Evolutionary conservation across 2,113 vertebrate genomes (phyloP).

Genomic region (Rhea americana): DNA sequence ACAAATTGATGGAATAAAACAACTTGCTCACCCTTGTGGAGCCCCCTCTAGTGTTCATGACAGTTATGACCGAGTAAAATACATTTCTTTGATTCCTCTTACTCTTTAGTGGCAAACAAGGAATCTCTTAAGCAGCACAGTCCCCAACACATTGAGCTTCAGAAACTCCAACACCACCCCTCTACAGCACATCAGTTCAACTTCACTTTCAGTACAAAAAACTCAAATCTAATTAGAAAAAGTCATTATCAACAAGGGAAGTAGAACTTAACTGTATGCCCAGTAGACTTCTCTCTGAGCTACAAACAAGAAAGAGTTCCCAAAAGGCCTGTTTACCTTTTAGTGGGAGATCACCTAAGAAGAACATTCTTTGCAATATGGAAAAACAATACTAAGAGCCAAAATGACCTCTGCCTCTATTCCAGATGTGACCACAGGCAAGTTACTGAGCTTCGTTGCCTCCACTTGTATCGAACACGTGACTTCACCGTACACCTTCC

Average conservation of each 20-base stretch:
- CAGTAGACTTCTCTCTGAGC: background rate
- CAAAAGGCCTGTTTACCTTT: background rate
- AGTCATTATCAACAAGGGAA: background rate
- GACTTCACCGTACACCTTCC: rapidly evolving
- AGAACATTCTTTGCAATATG: background rate
- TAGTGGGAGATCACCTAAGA: background rate
- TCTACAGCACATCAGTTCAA: background rate
- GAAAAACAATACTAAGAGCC: background rate
- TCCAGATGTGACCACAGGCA: background rate
- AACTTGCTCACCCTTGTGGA: background rate
- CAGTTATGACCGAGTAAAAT: background rate
- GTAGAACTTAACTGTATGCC: background rate
- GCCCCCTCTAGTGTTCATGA: background rate
- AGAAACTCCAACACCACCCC: background rate
- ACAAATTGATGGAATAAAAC: background rate
- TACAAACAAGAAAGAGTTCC: background rate
- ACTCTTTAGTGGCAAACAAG: background rate
- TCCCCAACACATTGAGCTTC: background rate
- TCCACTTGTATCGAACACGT: background rate
- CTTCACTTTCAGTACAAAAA: background rate
- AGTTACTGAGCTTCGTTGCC: background rate
- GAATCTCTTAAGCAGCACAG: background rate
- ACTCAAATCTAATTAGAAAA: background rate
- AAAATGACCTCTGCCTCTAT: background rate
- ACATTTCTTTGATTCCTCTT: background rate